Evolutionary conservation across 2,113 vertebrate genomes (phyloP), one percentile per base, ranked within the genome.

Genomic region (Thryonomys swinderianus): DNA sequence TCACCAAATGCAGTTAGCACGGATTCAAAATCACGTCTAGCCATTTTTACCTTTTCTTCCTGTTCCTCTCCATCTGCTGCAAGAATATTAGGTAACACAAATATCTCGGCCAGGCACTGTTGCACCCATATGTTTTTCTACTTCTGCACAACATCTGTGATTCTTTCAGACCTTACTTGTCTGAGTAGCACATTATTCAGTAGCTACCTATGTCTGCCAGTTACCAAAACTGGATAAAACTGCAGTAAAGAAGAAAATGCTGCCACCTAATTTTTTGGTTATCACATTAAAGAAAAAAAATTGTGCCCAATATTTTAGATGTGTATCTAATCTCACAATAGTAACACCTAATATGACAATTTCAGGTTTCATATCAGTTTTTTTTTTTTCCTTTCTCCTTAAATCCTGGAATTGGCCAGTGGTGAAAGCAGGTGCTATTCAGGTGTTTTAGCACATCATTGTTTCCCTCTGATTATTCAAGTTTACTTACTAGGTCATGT

Each of bases 331-430:
- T 20, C 18, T 79, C 74, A 34, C 76, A 48, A n/a, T 85, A 86
- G 42, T 53, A 66, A 59, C 87, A 83, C 45, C 20, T 80, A 37
- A 74, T 17, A 81, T 7, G 91, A 25, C 53, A 23, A 90, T 86
- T 93, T 91, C 42, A 21, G 8, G 85, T 96, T 32, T 88, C 53
- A 48, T 78, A 23, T 51, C 13, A 55, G 2, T 55, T 69, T 27
- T 73, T 91, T 51, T 12, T 85, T 73, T 91, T 51, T 12, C 85
- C 86, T 85, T n/a, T 89, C 13, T 57, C n/a, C 17, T 57, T 59
- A 95, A 83, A 59, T 71, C 86, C 34, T 92, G 42, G 14, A n/a
- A 27, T 90, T 62, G 69, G 40, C 78, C 74, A 84, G 51, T 40
- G 2, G n/a, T 90, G 25, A 86, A 87, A 80, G 25, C 51, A 71